Evolutionary conservation across 2,888 invertebrate species (phyloP).

Genomic region (Nebria brevicollis): DNA sequence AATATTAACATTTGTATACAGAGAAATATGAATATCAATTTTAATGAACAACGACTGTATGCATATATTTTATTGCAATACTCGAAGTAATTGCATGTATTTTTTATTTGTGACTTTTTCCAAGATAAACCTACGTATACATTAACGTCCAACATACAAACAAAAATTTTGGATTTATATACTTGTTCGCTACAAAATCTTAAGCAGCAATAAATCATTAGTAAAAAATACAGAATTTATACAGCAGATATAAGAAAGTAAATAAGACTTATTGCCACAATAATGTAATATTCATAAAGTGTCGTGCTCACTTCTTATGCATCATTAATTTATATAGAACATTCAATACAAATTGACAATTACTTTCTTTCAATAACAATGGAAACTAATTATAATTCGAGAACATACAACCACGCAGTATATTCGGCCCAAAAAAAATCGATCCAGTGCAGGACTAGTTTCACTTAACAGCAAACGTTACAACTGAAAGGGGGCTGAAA

Average conservation of each 20-base stretch:
- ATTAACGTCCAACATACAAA: slow-evolving; percentile 18
- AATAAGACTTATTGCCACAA: neutral
- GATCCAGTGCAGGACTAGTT: slow-evolving; percentile 25
- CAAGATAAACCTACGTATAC: slow-evolving; percentile 3
- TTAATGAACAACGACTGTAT: neutral
- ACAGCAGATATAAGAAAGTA: neutral
- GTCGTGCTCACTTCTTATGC: slow-evolving; percentile 33
- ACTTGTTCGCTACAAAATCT: neutral
- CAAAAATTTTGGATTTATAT: neutral
- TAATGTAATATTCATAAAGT: slow-evolving; percentile 40
- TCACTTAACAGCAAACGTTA: neutral
- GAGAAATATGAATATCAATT: neutral
- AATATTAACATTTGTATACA: neutral
- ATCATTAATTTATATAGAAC: slow-evolving; percentile 45
- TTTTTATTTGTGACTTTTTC: neutral
- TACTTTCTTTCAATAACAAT: slow-evolving; percentile 45
- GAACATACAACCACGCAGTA: slow-evolving; percentile 26
- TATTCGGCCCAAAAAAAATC: slow-evolving; percentile 34
- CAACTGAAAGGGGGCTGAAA: neutral
- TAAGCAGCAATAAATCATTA: neutral
- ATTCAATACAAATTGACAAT: slow-evolving; percentile 46
- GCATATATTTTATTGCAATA: neutral
- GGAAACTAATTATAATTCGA: slow-evolving; percentile 44
- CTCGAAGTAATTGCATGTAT: slow-evolving; percentile 4
- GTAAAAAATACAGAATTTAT: neutral